phyloP scores from a whole-genome alignment of 1,140 invertebrate species.

The Spodoptera litura region DNA sequence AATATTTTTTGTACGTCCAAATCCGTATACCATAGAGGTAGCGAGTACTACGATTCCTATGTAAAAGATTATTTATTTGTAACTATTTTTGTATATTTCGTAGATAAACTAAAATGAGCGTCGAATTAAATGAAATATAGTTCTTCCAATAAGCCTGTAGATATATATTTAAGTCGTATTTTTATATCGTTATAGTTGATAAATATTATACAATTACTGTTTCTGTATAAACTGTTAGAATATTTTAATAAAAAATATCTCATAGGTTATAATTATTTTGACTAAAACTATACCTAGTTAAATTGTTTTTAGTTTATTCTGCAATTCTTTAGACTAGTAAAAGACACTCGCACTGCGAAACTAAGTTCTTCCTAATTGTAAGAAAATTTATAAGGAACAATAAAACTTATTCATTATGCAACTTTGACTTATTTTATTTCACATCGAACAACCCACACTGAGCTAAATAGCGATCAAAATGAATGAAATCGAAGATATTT shows the following conservation, averaged over 20 bases:
- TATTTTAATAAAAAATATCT: constrained; percentile 76
- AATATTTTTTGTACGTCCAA: constrained; percentile 56
- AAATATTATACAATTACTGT: constrained; percentile 62
- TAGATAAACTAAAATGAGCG: constrained; percentile 55
- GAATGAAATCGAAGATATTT: background rate
- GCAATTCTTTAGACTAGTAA: constrained; percentile 66
- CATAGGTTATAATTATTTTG: constrained; percentile 79
- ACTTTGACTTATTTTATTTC: constrained; percentile 12
- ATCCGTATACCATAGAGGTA: constrained; percentile 53
- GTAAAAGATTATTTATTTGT: constrained; percentile 84
- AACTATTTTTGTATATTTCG: constrained; percentile 81
- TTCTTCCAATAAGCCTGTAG: constrained; percentile 80
- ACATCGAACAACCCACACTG: background rate
- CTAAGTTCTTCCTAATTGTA: constrained; percentile 82
- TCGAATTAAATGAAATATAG: constrained; percentile 61
- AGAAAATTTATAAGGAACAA: constrained; percentile 83
- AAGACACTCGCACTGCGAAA: constrained; percentile 77
- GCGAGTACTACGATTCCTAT: constrained; percentile 69
- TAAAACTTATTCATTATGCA: constrained; percentile 79
- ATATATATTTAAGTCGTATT: constrained; percentile 69
- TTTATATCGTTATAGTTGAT: constrained; percentile 65
- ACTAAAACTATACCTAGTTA: constrained; percentile 70
- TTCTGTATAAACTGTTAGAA: constrained; percentile 82
- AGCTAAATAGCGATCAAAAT: background rate
- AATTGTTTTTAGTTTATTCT: constrained; percentile 61